These are phyloP conservation scores for Python bivittatus DNA, from an alignment of 2,113 vertebrate species.

Conservation along the genomic window DNA sequence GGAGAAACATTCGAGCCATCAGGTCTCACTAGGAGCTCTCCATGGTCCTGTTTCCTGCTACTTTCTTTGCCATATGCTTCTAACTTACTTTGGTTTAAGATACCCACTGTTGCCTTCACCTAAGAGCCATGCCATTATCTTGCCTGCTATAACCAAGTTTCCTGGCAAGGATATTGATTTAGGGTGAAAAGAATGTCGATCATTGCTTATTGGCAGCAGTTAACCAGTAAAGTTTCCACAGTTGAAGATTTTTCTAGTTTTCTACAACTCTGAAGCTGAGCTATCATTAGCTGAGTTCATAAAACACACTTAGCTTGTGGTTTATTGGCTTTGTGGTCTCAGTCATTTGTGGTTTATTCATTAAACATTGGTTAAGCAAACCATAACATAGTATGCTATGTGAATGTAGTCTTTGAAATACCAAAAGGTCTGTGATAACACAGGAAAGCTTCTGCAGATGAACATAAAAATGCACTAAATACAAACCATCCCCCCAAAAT, in stretches of 20 bases:
- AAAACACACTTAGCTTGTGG: not conserved
- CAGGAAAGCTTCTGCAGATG: too few species aligned
- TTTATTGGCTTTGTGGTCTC: not conserved
- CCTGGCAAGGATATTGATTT: not conserved
- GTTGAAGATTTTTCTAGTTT: not conserved
- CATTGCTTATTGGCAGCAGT: not conserved
- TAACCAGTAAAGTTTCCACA: not conserved
- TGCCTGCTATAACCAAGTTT: not conserved
- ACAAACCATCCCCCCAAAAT: too few species aligned
- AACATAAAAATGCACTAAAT: too few species aligned
- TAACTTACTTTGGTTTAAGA: not conserved
- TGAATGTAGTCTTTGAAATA: too few species aligned
- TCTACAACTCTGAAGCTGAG: not conserved
- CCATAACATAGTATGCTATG: too few species aligned
- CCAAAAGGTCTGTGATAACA: too few species aligned
- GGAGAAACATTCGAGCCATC: not conserved
- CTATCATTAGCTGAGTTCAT: not conserved
- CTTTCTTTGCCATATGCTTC: not conserved
- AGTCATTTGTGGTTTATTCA: not conserved
- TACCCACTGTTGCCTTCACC: not conserved
- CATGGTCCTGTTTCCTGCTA: not conserved
- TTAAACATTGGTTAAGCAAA: too few species aligned
- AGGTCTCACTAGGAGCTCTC: not conserved
- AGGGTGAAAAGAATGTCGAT: not conserved
- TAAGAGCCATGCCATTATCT: not conserved